Base-by-base conservation (phyloP, 2,113 vertebrate genomes). In the Donacobius atricapilla region DNA sequence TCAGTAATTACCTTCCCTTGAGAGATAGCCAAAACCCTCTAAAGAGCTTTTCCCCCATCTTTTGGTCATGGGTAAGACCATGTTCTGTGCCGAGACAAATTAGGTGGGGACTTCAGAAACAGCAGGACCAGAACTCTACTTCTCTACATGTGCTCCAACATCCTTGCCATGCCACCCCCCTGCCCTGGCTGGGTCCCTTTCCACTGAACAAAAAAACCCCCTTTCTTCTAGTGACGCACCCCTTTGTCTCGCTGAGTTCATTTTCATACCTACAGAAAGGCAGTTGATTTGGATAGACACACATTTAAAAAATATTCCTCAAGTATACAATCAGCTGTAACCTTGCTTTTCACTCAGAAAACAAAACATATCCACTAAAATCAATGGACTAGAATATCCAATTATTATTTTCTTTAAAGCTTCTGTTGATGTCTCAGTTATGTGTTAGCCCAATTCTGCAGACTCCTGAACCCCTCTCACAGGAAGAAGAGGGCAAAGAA, bases 171-270 rank as follows among this genome's bases (percentile, higher is more conserved):
- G 2, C 9, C 58, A 39, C 2, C 22, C 12, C n/a, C 25, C 58
- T 45, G 71, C 27, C 24, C 60, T 82, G 75, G 53, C 33, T 64
- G 63, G 27, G 48, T 40, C 77, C 37, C 50, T 57, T 64, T 70
- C 37, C 60, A 37, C 42, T 30, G 40, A 61, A 22, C 63, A 57
- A 64, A 66, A 23, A 30, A 31, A 19, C n/a, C n/a, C n/a, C n/a
- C n/a, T 15, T 63, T 61, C 40, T 53, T 25, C 8, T 48, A 68
- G 40, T 23, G 31, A 58, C 48, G 15, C 25, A 37, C 10, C 15
- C 11, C 48, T 51, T 58, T 63, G 54, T 10, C 40, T 66, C 0
- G 0, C 2, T 3, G 0, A 0, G 20, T 44, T 84, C 14, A 28
- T 48, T 70, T 56, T 71, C 30, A 35, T 8, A 53, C 30, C 40